Conservation (phyloP, 2,113 vertebrate species). For the Agapornis roseicollis region DNA sequence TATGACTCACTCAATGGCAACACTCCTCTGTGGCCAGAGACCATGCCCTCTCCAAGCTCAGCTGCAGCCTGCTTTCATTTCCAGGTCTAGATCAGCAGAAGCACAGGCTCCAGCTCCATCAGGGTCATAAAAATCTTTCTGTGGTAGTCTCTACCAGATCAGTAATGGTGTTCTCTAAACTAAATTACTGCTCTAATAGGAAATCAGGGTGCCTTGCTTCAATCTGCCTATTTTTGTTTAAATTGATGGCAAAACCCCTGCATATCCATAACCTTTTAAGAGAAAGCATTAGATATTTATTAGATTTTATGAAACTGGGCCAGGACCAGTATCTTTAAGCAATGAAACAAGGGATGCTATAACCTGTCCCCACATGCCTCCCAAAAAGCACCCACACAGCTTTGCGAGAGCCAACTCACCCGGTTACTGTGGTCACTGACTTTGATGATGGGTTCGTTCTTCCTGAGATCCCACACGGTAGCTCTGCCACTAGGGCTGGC, state of each 20-base stretch:
- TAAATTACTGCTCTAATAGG: neutral
- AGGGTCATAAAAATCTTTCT: neutral
- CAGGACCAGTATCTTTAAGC: neutral
- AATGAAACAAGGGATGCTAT: neutral
- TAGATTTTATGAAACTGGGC: neutral
- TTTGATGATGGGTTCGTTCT: slow-evolving; percentile 98
- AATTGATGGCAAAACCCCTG: neutral
- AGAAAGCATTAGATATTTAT: neutral
- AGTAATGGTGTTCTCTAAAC: neutral
- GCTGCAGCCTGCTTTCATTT: neutral
- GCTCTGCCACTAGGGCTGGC: slow-evolving; percentile 90
- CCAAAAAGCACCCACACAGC: neutral
- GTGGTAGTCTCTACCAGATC: neutral
- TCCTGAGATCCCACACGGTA: slow-evolving; percentile 94
- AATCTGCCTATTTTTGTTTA: neutral
- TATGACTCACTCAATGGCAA: neutral
- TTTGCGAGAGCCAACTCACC: slow-evolving; percentile 43
- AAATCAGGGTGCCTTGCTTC: neutral
- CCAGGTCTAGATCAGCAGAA: neutral
- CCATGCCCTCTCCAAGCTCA: neutral
- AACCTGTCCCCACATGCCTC: neutral
- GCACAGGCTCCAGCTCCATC: neutral
- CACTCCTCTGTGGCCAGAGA: neutral
- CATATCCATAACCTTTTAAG: neutral
- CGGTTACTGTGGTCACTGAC: slow-evolving; percentile 97